Conservation (phyloP, 2,888 invertebrate genomes). For the Scaptomyza cyrtandrae region DNA sequence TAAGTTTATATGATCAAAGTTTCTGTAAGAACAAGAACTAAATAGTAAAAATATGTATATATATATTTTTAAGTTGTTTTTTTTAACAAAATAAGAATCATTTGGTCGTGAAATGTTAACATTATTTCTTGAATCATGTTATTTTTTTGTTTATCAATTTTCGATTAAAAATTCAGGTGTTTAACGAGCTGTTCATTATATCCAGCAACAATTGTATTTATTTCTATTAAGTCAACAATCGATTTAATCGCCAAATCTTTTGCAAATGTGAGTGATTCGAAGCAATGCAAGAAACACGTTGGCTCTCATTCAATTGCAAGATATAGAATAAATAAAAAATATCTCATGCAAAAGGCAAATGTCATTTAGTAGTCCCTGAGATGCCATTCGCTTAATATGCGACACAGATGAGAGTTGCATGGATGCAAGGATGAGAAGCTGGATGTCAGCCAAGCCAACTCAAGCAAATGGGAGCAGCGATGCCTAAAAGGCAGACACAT, state of each 20-base stretch:
- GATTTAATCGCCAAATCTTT: background rate
- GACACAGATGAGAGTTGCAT: slow-evolving; percentile 52
- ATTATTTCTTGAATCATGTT: background rate
- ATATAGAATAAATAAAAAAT: background rate
- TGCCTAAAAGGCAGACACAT: slow-evolving; percentile 7
- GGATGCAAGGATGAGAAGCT: slow-evolving; percentile 39
- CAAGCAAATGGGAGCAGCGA: slow-evolving; percentile 25
- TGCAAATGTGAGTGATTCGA: slow-evolving; percentile 19
- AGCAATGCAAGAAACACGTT: background rate
- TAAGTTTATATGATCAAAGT: too few species aligned
- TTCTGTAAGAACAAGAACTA: too few species aligned
- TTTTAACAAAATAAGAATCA: background rate
- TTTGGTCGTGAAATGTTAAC: too few species aligned
- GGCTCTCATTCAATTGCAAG: background rate
- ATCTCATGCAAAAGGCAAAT: slow-evolving; percentile 74
- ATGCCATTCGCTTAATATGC: slow-evolving; percentile 23
- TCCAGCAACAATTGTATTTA: too few species aligned
- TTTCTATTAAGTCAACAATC: too few species aligned
- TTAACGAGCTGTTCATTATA: too few species aligned
- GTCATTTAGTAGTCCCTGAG: slow-evolving; percentile 35
- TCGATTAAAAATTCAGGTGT: too few species aligned
- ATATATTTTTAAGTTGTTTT: too few species aligned
- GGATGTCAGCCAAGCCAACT: slow-evolving; percentile 52
- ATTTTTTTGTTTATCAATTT: background rate
- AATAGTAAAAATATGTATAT: too few species aligned